Evolutionary conservation across 1,140 invertebrate species (phyloP).

Genomic region (Halictus rubicundus): DNA sequence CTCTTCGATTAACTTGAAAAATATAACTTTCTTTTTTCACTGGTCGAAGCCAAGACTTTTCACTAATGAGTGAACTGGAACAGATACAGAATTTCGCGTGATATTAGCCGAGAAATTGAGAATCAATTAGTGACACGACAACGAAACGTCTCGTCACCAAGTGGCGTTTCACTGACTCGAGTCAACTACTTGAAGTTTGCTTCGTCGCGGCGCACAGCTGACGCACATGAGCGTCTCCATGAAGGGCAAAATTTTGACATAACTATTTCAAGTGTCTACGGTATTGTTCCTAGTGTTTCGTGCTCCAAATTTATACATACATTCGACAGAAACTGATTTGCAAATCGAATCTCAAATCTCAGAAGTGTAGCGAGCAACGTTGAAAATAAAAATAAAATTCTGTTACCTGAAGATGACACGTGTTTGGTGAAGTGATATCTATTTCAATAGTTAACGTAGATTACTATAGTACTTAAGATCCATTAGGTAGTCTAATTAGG

Average conservation of each 20-base stretch:
- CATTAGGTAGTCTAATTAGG: background rate
- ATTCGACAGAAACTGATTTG: too few species aligned
- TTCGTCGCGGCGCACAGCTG: conserved; percentile 54
- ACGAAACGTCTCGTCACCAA: conserved; percentile 23
- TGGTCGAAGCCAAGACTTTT: background rate
- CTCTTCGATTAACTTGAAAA: conserved; percentile 30
- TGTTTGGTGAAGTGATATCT: background rate
- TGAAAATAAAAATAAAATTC: background rate
- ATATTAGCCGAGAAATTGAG: conserved; percentile 20
- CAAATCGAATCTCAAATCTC: too few species aligned
- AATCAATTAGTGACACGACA: conserved; percentile 26
- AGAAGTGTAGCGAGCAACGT: too few species aligned
- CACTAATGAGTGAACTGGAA: background rate
- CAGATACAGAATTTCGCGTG: conserved; percentile 37
- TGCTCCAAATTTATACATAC: background rate
- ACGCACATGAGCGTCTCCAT: conserved; percentile 33
- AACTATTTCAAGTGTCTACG: background rate
- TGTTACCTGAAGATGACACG: background rate
- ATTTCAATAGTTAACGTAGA: background rate
- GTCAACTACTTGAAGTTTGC: conserved; percentile 39
- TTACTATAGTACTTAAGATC: background rate
- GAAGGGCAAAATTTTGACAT: background rate
- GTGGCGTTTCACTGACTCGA: conserved; percentile 28
- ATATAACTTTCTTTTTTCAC: background rate
- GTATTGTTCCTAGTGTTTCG: background rate